Evolutionary conservation across 1,140 invertebrate species (phyloP).

Genomic region (Drosophila murphyi): DNA sequence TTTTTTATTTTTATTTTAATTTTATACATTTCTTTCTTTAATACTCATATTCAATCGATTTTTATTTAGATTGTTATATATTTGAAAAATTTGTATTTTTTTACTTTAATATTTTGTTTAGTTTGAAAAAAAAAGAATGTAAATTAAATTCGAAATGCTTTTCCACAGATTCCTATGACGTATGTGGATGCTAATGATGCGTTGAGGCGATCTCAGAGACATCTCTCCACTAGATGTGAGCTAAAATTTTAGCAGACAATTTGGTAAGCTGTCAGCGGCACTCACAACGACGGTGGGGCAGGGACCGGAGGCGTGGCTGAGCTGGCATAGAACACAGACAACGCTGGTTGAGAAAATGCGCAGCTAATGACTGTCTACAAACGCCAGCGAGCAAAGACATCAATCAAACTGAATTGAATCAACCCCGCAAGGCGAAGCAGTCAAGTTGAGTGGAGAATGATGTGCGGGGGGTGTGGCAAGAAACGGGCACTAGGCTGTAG

Average conservation of each 20-base stretch:
- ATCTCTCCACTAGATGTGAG: slow-evolving; percentile 19
- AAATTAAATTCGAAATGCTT: slow-evolving; percentile 9
- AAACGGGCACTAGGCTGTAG: slow-evolving; percentile 26
- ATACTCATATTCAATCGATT: too few species aligned
- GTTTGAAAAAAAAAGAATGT: background rate
- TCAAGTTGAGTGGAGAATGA: background rate
- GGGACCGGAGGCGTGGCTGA: slow-evolving; percentile 45
- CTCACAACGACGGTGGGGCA: slow-evolving; percentile 29
- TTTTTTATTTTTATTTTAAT: background rate
- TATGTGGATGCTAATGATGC: slow-evolving; percentile 65
- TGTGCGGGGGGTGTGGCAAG: background rate
- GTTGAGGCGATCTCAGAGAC: slow-evolving; percentile 42
- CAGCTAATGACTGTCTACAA: slow-evolving; percentile 77
- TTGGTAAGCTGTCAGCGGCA: slow-evolving; percentile 78
- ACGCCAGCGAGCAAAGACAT: slow-evolving; percentile 68
- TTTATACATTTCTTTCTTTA: too few species aligned
- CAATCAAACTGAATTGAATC: slow-evolving; percentile 68
- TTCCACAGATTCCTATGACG: background rate
- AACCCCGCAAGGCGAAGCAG: slow-evolving; percentile 27
- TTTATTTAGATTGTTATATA: too few species aligned
- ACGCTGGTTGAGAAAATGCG: slow-evolving; percentile 25
- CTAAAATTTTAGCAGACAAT: slow-evolving; percentile 65
- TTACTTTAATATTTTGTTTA: too few species aligned
- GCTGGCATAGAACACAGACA: slow-evolving; percentile 42
- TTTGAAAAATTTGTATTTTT: too few species aligned